Base-by-base conservation (phyloP, 2,113 vertebrate genomes). In the Scortum barcoo region DNA sequence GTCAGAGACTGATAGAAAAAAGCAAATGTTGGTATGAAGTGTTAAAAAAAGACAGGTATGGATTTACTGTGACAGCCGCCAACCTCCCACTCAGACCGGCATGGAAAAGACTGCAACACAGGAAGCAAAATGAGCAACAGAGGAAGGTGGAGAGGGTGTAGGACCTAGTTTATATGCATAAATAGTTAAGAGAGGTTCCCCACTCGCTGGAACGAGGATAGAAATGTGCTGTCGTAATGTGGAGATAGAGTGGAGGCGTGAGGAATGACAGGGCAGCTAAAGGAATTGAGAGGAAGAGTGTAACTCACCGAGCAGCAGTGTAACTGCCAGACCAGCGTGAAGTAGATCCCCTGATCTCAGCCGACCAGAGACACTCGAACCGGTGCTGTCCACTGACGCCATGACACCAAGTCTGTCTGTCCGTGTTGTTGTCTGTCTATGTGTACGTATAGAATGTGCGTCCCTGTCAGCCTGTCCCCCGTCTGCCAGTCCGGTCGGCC, bases 241-340 rank as follows among this genome's bases (percentile, higher is more conserved):
- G 44, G 44, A 42, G 38, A 36, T 36, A 54, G 6, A 22, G 65
- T 42, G 72, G 38, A 28, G 30, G 70, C 72, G 53, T 70, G 53
- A 76, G 53, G 54, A 78, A 85, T 80, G 74, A 72, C 77, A 57
- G 76, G 76, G 19, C 61, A 77, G 42, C 24, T 86, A 53, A 70
- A 86, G 67, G 40, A 51, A 78, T 5, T 72, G 65, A 77, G 26
- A 61, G 74, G 68, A 88, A 72, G 68, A 88, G 81, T 85, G 20
- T 30, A 82, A 92, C 93, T 93, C 91, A 94, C 93, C 92, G 0
- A 94, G 90, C 85, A 93, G 90, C 85, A 94, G 70, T 17, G 71
- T 78, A 80, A 93, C 61, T 85, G 56, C 79, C 68, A 94, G 80
- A 65, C 90, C 90, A 72, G 81, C 70, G 33, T 94, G 90, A 83